Evolutionary conservation across 1,140 invertebrate species (phyloP).

Genomic region (Cyclargus thomasi): DNA sequence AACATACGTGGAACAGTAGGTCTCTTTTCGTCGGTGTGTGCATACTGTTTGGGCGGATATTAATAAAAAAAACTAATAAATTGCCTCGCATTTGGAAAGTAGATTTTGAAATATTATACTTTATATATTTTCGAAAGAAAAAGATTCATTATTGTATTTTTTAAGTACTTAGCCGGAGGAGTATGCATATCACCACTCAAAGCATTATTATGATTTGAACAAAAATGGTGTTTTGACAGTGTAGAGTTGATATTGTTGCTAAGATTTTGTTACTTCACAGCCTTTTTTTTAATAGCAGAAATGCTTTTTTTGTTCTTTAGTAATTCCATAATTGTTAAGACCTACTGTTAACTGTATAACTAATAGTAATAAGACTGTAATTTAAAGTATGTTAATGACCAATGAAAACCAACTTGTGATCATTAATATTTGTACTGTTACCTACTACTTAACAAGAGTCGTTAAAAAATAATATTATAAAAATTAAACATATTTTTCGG

Average conservation of each 20-base stretch:
- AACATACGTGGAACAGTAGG: conserved; percentile 63
- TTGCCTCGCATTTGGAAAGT: conserved; percentile 74
- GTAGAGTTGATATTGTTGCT: background rate
- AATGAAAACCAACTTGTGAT: conserved; percentile 78
- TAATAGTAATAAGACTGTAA: conserved; percentile 68
- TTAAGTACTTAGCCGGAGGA: conserved; percentile 49
- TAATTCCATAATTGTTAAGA: conserved; percentile 34
- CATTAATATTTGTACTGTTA: conserved; percentile 76
- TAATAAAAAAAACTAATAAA: conserved; percentile 61
- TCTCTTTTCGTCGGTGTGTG: conserved; percentile 41
- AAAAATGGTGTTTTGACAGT: background rate
- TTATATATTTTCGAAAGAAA: conserved; percentile 64
- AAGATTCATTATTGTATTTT: conserved; percentile 63
- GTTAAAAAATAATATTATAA: conserved; percentile 74
- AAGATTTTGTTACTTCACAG: background rate
- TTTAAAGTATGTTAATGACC: conserved; percentile 76
- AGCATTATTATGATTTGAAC: background rate
- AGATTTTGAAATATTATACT: conserved; percentile 69
- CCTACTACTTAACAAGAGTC: conserved; percentile 75
- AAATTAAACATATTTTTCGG: conserved; percentile 75
- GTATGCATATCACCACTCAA: conserved; percentile 31
- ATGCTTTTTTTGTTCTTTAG: conserved; percentile 20
- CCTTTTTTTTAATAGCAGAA: background rate
- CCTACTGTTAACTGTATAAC: conserved; percentile 66
- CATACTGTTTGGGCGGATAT: conserved; percentile 51